Evolutionary conservation across 1,140 invertebrate species (phyloP).

Genomic region (Holotrichia oblita): DNA sequence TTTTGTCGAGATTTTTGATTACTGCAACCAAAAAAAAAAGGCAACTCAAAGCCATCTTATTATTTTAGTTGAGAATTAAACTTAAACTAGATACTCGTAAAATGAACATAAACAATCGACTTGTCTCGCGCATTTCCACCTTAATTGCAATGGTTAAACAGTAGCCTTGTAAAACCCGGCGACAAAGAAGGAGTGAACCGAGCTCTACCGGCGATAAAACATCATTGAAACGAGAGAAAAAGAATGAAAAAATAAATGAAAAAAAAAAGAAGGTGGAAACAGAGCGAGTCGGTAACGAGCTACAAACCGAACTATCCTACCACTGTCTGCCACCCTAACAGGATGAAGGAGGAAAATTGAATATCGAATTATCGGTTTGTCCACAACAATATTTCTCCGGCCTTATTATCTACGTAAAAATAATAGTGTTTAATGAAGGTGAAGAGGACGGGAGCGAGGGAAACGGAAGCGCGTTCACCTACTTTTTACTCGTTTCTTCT

Average conservation of each 20-base stretch:
- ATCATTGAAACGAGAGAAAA: too few species aligned
- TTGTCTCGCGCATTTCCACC: too few species aligned
- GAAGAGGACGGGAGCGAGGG: not conserved
- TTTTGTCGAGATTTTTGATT: too few species aligned
- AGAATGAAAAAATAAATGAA: not conserved
- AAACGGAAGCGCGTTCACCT: not conserved
- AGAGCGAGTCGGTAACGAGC: not conserved
- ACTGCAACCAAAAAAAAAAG: too few species aligned
- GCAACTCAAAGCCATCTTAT: too few species aligned
- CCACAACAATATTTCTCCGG: slow-evolving; percentile 10
- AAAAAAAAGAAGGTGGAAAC: not conserved
- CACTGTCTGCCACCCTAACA: not conserved
- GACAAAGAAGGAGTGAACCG: too few species aligned
- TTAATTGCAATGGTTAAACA: too few species aligned
- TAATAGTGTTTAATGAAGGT: slow-evolving; percentile 8
- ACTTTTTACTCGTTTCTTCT: slow-evolving; percentile 3
- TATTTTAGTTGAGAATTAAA: too few species aligned
- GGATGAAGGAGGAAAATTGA: slow-evolving; percentile 11
- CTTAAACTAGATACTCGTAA: too few species aligned
- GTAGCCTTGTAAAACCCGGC: too few species aligned
- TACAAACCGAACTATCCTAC: not conserved
- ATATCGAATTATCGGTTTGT: slow-evolving; percentile 20
- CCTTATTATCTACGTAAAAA: slow-evolving; percentile 21
- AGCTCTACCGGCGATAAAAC: too few species aligned
- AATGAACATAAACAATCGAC: too few species aligned